These are phyloP conservation scores for Dinomys branickii DNA, from an alignment of 2,113 vertebrate genomes.

Conservation along the genomic window DNA sequence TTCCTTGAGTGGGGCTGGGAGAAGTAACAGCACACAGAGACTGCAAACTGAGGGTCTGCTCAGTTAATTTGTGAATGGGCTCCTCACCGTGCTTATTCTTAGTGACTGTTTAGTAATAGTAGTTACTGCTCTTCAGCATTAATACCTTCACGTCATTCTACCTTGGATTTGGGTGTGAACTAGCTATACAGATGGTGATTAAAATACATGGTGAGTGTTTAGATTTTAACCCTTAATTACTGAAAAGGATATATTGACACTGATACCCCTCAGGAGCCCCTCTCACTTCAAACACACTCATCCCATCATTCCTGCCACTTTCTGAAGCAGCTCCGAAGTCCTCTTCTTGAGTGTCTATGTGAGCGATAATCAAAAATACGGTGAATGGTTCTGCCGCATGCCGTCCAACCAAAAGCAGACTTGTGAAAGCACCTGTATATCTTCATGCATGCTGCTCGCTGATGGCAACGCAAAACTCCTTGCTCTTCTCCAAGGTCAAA, in stretches of 20 bases:
- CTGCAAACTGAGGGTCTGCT: background rate
- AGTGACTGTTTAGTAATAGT: accelerated
- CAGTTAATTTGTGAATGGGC: accelerated
- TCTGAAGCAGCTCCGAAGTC: background rate
- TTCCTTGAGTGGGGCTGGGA: accelerated
- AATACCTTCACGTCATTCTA: accelerated
- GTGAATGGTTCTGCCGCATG: background rate
- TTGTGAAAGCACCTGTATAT: too few species aligned
- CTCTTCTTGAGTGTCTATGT: background rate
- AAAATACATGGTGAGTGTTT: background rate
- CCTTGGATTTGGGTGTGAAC: too few species aligned
- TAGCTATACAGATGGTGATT: background rate
- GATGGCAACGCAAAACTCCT: background rate
- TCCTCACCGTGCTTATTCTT: accelerated
- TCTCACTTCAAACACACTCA: background rate
- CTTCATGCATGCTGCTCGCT: background rate
- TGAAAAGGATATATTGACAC: background rate
- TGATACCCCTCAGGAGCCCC: background rate
- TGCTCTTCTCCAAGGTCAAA: background rate
- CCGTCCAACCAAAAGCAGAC: background rate
- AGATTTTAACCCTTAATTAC: background rate
- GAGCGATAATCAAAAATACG: background rate
- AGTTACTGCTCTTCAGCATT: accelerated
- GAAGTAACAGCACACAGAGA: accelerated
- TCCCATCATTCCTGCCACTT: background rate